These are phyloP conservation scores for Onychomys torridus DNA, from an alignment of 2,797 vertebrate species.

Conservation along the genomic window DNA sequence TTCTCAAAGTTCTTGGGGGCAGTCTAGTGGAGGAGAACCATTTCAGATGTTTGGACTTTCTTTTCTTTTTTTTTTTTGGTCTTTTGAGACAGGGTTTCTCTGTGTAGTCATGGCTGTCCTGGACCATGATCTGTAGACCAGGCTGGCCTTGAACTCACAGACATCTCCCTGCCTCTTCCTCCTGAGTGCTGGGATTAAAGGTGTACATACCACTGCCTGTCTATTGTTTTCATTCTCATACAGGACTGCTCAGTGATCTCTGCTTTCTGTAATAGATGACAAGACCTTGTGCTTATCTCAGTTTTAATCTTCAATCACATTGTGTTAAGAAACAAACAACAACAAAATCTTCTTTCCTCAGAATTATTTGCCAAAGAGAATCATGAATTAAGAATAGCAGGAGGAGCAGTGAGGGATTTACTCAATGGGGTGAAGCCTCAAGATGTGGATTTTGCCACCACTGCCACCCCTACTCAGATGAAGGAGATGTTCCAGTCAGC, in stretches of 20 bases:
- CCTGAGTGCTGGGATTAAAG: background rate
- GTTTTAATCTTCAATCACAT: background rate
- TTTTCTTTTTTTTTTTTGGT: background rate
- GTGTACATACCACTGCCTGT: background rate
- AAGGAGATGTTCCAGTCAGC: constrained; percentile 94
- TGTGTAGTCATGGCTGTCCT: background rate
- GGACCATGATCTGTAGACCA: background rate
- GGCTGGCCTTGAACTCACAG: background rate
- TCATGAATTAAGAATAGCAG: constrained; percentile 96
- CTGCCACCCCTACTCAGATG: constrained; percentile 96
- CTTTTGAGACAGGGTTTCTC: background rate
- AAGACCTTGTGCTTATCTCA: background rate
- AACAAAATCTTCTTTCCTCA: constrained; percentile 74
- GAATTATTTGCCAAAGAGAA: constrained; percentile 94
- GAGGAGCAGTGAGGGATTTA: constrained; percentile 96
- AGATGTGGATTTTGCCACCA: constrained; percentile 98
- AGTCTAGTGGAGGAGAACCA: background rate
- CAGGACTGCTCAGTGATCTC: too few relatives aligned
- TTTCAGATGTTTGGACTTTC: background rate
- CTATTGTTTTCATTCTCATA: background rate
- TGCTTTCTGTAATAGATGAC: background rate
- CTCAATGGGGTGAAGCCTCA: constrained; percentile 93
- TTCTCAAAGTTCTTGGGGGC: background rate
- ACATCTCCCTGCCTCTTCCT: background rate
- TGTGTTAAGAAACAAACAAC: background rate